Evolutionary conservation across 2,888 invertebrate species (phyloP).

Genomic region (Hermodice carunculata): DNA sequence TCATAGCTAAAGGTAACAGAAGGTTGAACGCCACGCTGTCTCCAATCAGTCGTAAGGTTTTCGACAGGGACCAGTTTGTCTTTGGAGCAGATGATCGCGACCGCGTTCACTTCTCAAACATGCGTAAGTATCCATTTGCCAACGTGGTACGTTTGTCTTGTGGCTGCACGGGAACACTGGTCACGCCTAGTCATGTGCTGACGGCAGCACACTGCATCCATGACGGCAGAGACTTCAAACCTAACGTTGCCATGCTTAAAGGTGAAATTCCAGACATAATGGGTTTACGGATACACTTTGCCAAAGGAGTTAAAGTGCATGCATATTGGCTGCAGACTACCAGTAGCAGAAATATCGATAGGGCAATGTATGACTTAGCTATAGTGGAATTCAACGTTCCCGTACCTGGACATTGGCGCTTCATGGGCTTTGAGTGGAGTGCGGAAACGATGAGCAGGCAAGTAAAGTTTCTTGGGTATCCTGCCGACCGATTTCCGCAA

Average conservation of each 20-base stretch:
- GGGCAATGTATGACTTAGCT: conserved; percentile 57
- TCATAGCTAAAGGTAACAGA: too few species aligned
- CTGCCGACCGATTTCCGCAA: conserved; percentile 28
- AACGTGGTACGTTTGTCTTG: conserved; percentile 59
- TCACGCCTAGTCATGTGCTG: conserved; percentile 56
- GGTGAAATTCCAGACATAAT: conserved; percentile 53
- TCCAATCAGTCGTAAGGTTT: too few species aligned
- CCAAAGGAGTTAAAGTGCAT: conserved; percentile 48
- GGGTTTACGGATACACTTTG: conserved; percentile 53
- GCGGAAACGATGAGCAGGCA: conserved; percentile 44
- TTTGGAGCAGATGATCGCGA: conserved; percentile 45
- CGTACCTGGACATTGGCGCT: conserved; percentile 50
- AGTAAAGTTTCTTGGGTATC: conserved; percentile 55
- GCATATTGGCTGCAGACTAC: conserved; percentile 45
- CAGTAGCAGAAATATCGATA: conserved; percentile 35
- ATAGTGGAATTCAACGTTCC: conserved; percentile 52
- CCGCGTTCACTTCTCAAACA: conserved; percentile 40
- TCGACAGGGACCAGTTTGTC: conserved; percentile 29
- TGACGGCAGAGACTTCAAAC: conserved; percentile 49
- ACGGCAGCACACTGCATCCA: conserved; percentile 66
- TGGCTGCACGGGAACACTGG: conserved; percentile 62
- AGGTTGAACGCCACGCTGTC: too few species aligned
- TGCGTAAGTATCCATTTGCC: conserved; percentile 54
- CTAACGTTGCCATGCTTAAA: conserved; percentile 54
- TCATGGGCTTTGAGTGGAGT: conserved; percentile 48